Evolutionary conservation across 92 coral and sea anemone genomes (phyloP), one percentile per base, ranked within the genome.

Genomic region (Chrysogorgia sp.): DNA sequence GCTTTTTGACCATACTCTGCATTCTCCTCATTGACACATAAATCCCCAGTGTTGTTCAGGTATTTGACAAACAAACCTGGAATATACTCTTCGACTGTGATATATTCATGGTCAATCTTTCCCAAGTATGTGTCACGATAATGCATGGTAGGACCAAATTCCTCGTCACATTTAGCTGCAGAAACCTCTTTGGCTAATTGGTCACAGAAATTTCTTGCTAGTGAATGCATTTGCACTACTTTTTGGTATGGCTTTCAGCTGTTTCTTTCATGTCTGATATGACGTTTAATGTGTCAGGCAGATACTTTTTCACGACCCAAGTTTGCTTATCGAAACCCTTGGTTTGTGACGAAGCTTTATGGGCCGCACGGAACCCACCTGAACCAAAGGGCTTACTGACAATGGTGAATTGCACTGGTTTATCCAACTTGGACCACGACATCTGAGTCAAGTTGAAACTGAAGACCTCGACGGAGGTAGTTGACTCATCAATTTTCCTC

Each of bases 381-480:
- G 58, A 62, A 33, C 56, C 82, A 85, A 85, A 71, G 24, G 85
- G 71, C 9, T 80, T 71, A 9, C 64, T 85, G 58, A 57, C 63
- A 45, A 70, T 52, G 55, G 40, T 56, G 35, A 83, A 83, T 63
- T 83, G 67, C n/a, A 83, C 82, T 32, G 67, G 37, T 10, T 24
- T 35, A 22, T 60, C 57, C 55, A 58, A 50, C 41, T 35, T 34
- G 37, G 88, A 78, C 88, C 84, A 84, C 33, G 64, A 50, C 84
- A 79, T 68, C 37, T 76, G 65, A 23, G 58, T 40, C 22, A 83
- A 33, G 45, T 74, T 79, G 63, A 84, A 84, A 17, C 75, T 66
- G 22, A 58, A 34, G 75, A 84, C 40, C 71, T 78, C 84, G 50
- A 84, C 65, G 3, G 84, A 77, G 0, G 80, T 55, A 35, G 74